A percentile compares a stretch with the other conserved stretches of the same genome.
Evolutionary conservation across 1,140 invertebrate species (phyloP).

Genomic region (Pseudomyrmex gracilis): DNA sequence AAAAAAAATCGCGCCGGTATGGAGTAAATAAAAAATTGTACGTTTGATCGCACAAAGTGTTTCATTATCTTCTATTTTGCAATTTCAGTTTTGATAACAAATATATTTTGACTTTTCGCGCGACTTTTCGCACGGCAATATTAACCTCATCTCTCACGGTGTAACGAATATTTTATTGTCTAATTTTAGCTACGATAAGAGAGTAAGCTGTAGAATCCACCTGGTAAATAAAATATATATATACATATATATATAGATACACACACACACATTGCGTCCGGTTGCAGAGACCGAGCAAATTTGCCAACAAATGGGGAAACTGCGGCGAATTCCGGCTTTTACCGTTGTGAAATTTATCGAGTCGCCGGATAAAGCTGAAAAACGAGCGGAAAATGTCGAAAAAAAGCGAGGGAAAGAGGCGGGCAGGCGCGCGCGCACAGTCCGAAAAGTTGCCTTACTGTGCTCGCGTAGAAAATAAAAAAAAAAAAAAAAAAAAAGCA

Average conservation of each 20-base stretch:
- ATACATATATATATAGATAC: no score
- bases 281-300: conserved; percentile 20
- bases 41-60: no score
- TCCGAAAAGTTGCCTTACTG: conserved; percentile 39
- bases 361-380: conserved; percentile 52
- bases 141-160: not conserved
- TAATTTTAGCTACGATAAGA: conserved; percentile 14
- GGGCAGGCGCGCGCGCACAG: not conserved
- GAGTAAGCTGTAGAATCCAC: not conserved
- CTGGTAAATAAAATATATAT: conserved; percentile 44
- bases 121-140: not conserved
- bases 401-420: conserved; percentile 13
- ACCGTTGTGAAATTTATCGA: conserved; percentile 57
- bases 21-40: no score
- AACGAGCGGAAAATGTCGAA: conserved; percentile 44
- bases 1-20: no score
- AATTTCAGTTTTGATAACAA: not conserved
- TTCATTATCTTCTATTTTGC: not conserved
- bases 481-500: no score
- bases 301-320: conserved; percentile 55
- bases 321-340: conserved; percentile 54
- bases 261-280: not conserved
- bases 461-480: conserved; percentile 16
- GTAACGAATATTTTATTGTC: not conserved
- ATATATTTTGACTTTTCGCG: not conserved